Evolutionary conservation across 2,113 vertebrate genomes (phyloP).

Genomic region (Raja brachyura): DNA sequence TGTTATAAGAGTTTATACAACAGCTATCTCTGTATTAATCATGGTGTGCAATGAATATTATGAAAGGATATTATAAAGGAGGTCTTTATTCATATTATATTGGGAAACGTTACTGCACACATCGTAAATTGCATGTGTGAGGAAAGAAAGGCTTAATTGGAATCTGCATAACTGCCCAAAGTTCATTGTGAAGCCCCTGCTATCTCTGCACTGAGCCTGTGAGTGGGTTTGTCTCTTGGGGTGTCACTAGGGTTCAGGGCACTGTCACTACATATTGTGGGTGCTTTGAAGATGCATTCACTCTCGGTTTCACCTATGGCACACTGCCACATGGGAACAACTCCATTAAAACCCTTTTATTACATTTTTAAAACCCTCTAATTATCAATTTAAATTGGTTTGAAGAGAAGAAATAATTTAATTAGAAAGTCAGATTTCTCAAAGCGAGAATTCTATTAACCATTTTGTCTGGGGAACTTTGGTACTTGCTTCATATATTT

Average conservation of each 20-base stretch:
- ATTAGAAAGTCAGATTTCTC: constrained; percentile 18
- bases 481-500: not conserved
- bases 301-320: not conserved
- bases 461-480: not conserved
- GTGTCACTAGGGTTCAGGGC: not conserved
- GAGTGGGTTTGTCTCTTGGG: not conserved
- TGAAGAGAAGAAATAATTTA: constrained; percentile 23
- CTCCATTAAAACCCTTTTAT: constrained; percentile 19
- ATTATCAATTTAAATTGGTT: constrained; percentile 18
- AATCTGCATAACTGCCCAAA: not conserved
- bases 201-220: not conserved
- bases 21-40: no score
- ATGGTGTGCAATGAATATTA: not conserved
- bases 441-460: not conserved
- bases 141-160: not conserved
- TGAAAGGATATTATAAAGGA: not conserved
- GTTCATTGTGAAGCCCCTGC: not conserved
- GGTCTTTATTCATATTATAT: not conserved
- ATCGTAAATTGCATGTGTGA: not conserved
- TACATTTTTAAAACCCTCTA: constrained; percentile 2
- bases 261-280: not conserved
- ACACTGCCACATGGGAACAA: not conserved
- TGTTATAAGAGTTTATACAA: not conserved
- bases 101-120: not conserved
- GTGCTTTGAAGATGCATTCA: not conserved